Evolutionary conservation across 1,140 invertebrate genomes (phyloP), one percentile per base, ranked within the genome.

Genomic region (Leptinotarsa lineolata): DNA sequence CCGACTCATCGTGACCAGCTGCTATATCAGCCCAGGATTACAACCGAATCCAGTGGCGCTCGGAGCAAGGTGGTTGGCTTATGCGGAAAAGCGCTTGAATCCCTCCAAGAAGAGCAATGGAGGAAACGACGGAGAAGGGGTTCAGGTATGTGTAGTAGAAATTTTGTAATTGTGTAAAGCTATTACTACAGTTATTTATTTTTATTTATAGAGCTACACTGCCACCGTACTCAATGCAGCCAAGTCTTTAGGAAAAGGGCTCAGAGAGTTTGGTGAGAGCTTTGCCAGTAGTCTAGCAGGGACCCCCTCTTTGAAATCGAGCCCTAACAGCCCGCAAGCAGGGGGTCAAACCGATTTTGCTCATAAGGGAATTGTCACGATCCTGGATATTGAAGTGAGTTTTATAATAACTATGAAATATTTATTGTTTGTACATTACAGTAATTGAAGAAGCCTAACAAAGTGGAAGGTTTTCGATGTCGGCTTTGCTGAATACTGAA

Each of bases 201-300:
- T 64, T 72, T 70, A 21, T 30, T 80, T 93, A 12, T 92, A 95
- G 80, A 97, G 96, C 78, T 98, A 98, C 82, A 97, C 96, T 67
- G 96, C 97, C 1, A 97, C 95, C 1, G 94, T 98, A 63, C 89
- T 99, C 16, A 96, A 97, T 85, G 96, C 96, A 21, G 97, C 97
- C 21, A 98, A 98, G 86, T 96, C 92, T 18, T 85, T 96, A 11
- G 93, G 93, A 30, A 94, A 94, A 83, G 94, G 94, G 8, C 82
- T 95, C 16, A 89, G 92, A 3, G 95, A 96, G 66, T 88, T 99
- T 72, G 94, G 96, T n/a, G 97, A 98, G 84, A 95, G 93, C 39
- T 94, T 99, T 16, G 95, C 95, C 0, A 95, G 92, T 74, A 96
- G 94, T 81, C 86, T 97, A 20, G 94, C 94, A 0, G 94, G 94